A percentile compares a stretch with the other conserved stretches of the same genome.
phyloP scores from a whole-genome alignment of 2,888 invertebrate species.

The Tanypteryx hageni region DNA sequence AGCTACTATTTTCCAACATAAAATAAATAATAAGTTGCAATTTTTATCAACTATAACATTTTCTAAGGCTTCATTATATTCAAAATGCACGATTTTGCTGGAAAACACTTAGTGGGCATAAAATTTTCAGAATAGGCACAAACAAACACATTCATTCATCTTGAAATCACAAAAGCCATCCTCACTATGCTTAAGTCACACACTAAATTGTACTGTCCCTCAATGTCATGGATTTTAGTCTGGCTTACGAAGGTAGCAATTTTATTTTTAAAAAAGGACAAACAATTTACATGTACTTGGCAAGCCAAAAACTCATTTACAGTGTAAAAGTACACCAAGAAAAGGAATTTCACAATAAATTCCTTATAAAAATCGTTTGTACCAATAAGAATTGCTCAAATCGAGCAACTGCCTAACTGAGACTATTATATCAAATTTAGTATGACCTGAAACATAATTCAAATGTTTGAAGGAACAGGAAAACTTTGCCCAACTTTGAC shows the following conservation, averaged over 20 bases:
- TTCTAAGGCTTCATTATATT: constrained; percentile 42
- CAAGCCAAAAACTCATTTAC: not conserved
- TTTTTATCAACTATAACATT: constrained; percentile 51
- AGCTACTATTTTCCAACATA: constrained; percentile 53
- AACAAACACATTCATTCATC: constrained; percentile 51
- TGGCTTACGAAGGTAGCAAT: not conserved
- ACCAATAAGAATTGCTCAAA: not conserved
- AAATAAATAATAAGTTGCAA: constrained; percentile 52
- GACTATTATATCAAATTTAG: not conserved
- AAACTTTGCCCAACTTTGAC: not conserved
- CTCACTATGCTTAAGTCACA: constrained; percentile 52
- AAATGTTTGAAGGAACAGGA: not conserved
- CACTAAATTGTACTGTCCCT: constrained; percentile 40
- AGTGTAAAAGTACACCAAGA: not conserved
- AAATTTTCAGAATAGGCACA: constrained; percentile 56
- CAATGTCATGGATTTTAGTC: constrained; percentile 31
- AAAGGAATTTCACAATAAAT: not conserved
- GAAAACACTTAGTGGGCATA: constrained; percentile 63
- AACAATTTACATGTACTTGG: constrained; percentile 39
- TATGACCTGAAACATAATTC: not conserved
- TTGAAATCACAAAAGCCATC: constrained; percentile 58
- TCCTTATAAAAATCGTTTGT: not conserved
- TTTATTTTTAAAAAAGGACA: constrained; percentile 30
- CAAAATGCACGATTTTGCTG: constrained; percentile 61
- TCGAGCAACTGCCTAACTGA: not conserved